Evolutionary conservation across 2,797 vertebrate genomes (phyloP), one percentile per base, ranked within the genome.

Genomic region (Enteromius afrohamiltoni): DNA sequence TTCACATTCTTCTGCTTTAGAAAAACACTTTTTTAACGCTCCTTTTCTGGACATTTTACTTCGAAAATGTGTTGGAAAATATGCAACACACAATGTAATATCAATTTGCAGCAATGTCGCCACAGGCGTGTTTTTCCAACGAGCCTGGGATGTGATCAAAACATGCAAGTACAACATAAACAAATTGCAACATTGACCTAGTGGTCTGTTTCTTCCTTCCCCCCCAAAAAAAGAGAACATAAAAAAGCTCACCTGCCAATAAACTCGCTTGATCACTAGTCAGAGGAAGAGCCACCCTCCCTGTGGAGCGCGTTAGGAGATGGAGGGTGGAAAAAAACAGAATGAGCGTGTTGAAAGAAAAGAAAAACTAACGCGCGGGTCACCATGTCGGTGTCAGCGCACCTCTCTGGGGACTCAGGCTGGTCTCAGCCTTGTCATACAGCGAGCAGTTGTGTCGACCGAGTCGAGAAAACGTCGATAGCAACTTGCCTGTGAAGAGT

Each of bases 401-500:
- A 95, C 92, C 94, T 96, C 94, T 90, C 92, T 90, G 96, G 96
- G 97, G 97, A 93, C 95, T 87, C 86, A 92, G 95, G 93, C 92
- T 40, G 67, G 96, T 96, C 97, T 97, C 95, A 96, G 96, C 94
- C 97, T 97, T 96, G 97, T 98, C 97, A 98, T 98, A 96, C 95
- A 96, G 95, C 88, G 91, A 95, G 96, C 95, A 93, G 94, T 95
- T 88, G 88, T 89, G 91, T 90, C 91, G 90, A 17, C 88, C 87
- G 86, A 89, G 90, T 87, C 84, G 84, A 95, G 97, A 97, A 94
- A 93, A 95, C 92, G 93, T 95, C 94, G 96, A 98, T 98, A 99
- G 95, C 96, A 97, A 96, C 96, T 97, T 98, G 97, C 96, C 96
- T 92, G 93, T 97, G 96, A 95, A 96, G 92, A 95, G 97, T 97